Conservation (phyloP, 1,140 invertebrate species). For the Cephus cinctus region DNA sequence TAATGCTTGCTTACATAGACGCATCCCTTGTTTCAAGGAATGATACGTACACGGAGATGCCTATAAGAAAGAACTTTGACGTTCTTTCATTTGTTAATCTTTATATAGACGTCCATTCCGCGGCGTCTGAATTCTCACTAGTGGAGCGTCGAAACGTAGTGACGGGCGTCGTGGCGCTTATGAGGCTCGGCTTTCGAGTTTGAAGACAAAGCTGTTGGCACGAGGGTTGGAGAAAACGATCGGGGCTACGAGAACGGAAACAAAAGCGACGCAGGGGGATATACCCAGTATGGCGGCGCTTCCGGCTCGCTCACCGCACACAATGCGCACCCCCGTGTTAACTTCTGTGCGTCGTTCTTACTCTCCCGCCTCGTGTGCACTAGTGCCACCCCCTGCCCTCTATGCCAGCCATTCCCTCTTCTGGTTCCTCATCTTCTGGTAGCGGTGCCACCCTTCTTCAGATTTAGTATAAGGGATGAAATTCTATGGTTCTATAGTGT, state of each 20-base stretch:
- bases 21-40: no score
- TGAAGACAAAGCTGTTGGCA: not conserved
- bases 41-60: no score
- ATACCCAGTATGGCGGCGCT: constrained; percentile 51
- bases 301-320: constrained; percentile 56
- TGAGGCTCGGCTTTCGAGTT: no score
- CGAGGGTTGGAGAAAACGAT: constrained; percentile 40
- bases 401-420: constrained; percentile 28
- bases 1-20: no score
- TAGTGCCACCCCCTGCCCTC: constrained; percentile 13
- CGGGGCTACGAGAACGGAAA: constrained; percentile 48
- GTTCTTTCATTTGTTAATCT: no score
- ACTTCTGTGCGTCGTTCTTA: constrained; percentile 46
- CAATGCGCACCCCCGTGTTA: constrained; percentile 51
- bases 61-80: no score
- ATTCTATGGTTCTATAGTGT: no score
- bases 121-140: no score
- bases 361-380: constrained; percentile 9
- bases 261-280: constrained; percentile 48
- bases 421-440: not conserved
- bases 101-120: no score
- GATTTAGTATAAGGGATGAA: not conserved
- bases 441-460: not conserved
- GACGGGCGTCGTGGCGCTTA: no score
- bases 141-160: no score